Base-by-base conservation (phyloP, 64 coral and sea anemone species). In the Trachythela sp. region DNA sequence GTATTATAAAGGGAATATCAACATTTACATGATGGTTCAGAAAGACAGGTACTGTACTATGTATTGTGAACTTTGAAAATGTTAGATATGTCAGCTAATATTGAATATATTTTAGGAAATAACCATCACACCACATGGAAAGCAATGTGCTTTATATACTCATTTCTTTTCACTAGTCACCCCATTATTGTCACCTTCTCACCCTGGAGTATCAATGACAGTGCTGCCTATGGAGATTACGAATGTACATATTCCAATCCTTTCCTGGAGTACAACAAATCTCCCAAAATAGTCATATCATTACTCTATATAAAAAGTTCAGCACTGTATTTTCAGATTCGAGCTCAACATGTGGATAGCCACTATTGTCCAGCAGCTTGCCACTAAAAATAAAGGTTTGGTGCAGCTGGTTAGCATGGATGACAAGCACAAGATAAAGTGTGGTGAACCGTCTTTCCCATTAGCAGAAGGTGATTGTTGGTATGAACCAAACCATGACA, bases 371-470 rank as follows among this genome's bases (percentile, higher is more conserved):
- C 68, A 17, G 88, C 88, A 0, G 14, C 77, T 48, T 48, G 88
- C 88, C 1, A 34, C 77, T 15, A 48, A 50, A 14, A 77, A 76
- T 39, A 41, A 48, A n/a, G 39, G 32, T 9, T 24, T 50, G 40
- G 18, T 32, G 18, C 37, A 14, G 14, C 49, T 80, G 14, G 68
- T 51, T 2, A 77, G 26, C 30, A 26, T 51, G 42, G 88, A 89
- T 83, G 88, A 89, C 42, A 89, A 89, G 45, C 88, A 89, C 31
- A 48, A n/a, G 27, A 39, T 77, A 5, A 89, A 83, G 43, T 29
- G 71, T 77, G 88, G 88, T 50, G 88, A 89, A 15, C 88, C 68
- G 20, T 40, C 40, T 6, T 89, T 11, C 30, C 88, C 88, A 4
- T 32, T 89, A 17, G 88, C 88, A 51, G 31, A 13, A 89, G 14